Base-by-base conservation (phyloP, 2,888 invertebrate species). In the Brachyptera risi region DNA sequence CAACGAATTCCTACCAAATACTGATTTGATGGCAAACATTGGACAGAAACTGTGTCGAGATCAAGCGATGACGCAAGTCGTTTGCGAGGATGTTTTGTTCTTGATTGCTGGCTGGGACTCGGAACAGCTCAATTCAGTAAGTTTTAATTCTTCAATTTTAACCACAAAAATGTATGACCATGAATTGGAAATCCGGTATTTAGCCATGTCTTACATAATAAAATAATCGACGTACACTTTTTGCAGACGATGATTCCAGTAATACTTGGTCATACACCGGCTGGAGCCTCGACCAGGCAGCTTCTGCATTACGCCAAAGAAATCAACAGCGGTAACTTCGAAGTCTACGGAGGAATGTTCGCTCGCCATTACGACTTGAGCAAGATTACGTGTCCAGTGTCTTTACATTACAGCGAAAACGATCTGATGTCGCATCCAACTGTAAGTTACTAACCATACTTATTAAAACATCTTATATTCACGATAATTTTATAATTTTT, bases 61-160 rank as follows among this genome's bases (percentile, higher is more conserved):
- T 27, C 74, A 74, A 1, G 72, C 76, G 0, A 67, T 78, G 1
- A 72, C 78, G 0, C 78, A 80, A 62, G 71, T 76, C 1, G 50
- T 86, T 0, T 88, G 88, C 71, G 76, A 79, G 60, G 80, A 83
- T 65, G 64, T 81, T 1, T 68, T 87, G 47, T 86, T 86, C 68
- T 67, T 85, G 26, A 71, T 83, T 0, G 77, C 78, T 21, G 88
- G 88, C 2, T 79, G 78, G 49, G 81, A 81, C 71, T 73, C 74
- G 9, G 73, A 73, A 2, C 81, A 84, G 69, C 71, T 85, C 21
- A 85, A 87, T 70, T 74, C 75, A 64, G 84, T 84, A 68, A 15
- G n/a, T n/a, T n/a, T n/a, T n/a, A n/a, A n/a, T n/a, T n/a, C n/a
- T n/a, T n/a, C n/a, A n/a, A n/a, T n/a, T n/a, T n/a, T n/a, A n/a